Conservation (phyloP, 2,113 vertebrate genomes). For the Stercorarius parasiticus region DNA sequence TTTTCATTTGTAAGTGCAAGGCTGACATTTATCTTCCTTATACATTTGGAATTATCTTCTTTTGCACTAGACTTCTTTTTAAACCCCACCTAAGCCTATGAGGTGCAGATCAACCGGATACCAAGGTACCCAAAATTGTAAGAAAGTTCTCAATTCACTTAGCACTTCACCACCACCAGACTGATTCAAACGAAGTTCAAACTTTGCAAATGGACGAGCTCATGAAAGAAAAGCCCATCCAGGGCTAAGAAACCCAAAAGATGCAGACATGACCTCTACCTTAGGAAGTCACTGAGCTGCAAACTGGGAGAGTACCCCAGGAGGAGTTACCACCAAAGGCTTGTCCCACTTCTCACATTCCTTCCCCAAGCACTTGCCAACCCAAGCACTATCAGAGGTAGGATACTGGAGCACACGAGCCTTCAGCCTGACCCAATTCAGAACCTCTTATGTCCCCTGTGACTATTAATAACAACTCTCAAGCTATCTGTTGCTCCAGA, state of each 20-base stretch:
- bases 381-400: not conserved
- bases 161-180: not conserved
- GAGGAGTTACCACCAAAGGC: not conserved
- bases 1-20: not conserved
- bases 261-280: not conserved
- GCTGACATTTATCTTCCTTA: not conserved
- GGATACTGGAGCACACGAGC: not conserved
- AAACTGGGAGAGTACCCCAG: not conserved
- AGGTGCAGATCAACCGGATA: not conserved
- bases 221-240: not conserved
- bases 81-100: not conserved
- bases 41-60: not conserved
- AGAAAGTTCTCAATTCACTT: not conserved
- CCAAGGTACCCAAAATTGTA: not conserved
- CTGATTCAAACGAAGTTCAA: not conserved
- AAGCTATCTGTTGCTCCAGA: not conserved
- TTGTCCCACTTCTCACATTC: not conserved
- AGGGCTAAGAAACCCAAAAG: not conserved
- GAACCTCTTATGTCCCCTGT: not conserved
- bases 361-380: not conserved
- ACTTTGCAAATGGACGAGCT: not conserved
- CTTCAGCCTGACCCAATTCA: not conserved
- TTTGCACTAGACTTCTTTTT: not conserved
- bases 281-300: not conserved
- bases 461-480: not conserved